A percentile compares a stretch with the other conserved stretches of the same genome.
phyloP scores from a whole-genome alignment of 2,888 invertebrate genomes.

The Nephrotoma flavescens region DNA sequence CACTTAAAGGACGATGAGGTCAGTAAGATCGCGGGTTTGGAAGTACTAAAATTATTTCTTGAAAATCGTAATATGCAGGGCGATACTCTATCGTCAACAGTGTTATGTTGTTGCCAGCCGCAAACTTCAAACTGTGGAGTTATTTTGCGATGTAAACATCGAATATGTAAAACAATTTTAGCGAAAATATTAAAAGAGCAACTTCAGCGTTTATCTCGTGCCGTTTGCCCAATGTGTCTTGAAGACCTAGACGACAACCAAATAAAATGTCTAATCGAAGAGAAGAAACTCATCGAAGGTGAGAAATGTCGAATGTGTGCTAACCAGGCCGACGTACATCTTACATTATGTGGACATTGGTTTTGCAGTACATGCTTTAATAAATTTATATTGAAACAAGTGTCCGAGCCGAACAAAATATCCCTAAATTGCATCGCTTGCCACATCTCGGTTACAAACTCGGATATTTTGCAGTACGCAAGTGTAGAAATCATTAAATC shows the following conservation, averaged over 20 bases:
- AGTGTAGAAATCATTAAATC: not conserved
- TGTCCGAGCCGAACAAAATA: not conserved
- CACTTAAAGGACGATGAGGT: not conserved
- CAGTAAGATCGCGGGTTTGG: not conserved
- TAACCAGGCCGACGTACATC: not conserved
- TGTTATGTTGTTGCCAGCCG: not conserved
- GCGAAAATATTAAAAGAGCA: not conserved
- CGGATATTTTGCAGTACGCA: not conserved
- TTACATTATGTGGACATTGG: not conserved
- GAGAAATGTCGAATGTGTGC: not conserved
- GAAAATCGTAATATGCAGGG: not conserved
- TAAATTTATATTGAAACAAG: not conserved
- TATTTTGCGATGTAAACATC: not conserved
- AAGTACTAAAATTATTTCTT: not conserved
- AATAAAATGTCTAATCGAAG: not conserved
- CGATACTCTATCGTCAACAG: not conserved
- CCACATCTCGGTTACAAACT: not conserved
- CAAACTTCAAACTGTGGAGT: not conserved
- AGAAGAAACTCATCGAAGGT: not conserved
- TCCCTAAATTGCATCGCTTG: not conserved
- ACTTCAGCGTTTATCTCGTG: not conserved
- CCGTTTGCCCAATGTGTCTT: not conserved
- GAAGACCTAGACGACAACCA: not conserved
- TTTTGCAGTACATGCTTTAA: not conserved
- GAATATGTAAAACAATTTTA: not conserved